Evolutionary conservation across 2,113 vertebrate species (phyloP).

Genomic region (Lophius piscatorius): DNA sequence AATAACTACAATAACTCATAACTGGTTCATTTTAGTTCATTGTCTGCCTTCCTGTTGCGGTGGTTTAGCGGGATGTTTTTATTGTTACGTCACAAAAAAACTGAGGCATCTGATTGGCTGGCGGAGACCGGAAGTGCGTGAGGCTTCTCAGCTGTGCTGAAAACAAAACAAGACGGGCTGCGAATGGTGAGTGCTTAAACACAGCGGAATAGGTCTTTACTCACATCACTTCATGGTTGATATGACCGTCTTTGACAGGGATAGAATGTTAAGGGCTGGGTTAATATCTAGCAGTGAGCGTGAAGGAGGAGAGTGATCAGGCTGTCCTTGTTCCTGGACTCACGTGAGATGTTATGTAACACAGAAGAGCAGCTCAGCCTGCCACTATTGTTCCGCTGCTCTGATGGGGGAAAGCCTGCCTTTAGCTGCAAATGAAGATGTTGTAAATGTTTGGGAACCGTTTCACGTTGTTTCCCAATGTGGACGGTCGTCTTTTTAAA

Average conservation of each 20-base stretch:
- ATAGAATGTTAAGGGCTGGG: too few relatives aligned
- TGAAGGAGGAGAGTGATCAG: background rate
- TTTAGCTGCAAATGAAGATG: background rate
- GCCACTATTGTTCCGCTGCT: constrained; percentile 35
- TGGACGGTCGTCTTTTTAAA: too few relatives aligned
- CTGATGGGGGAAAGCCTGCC: constrained; percentile 10
- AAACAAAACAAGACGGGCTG: constrained; percentile 80
- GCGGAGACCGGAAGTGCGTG: constrained; percentile 70
- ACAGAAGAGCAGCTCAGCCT: constrained; percentile 19
- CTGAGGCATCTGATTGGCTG: constrained; percentile 56
- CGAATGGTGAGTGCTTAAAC: constrained; percentile 76
- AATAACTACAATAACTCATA: too few relatives aligned
- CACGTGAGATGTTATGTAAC: constrained; percentile 71
- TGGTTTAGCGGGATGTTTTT: constrained; percentile 15
- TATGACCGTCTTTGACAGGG: too few relatives aligned
- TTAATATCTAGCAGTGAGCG: background rate
- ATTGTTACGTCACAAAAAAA: constrained; percentile 10
- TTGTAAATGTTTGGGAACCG: background rate
- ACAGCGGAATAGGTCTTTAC: background rate
- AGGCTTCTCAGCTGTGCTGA: constrained; percentile 69
- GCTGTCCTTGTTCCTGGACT: constrained; percentile 44
- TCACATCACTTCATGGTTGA: too few relatives aligned
- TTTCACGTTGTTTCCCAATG: too few relatives aligned
- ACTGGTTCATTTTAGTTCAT: background rate
- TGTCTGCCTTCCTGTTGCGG: constrained; percentile 4